Conservation (phyloP, 2,797 vertebrate species). For the Moxostoma hubbsi region DNA sequence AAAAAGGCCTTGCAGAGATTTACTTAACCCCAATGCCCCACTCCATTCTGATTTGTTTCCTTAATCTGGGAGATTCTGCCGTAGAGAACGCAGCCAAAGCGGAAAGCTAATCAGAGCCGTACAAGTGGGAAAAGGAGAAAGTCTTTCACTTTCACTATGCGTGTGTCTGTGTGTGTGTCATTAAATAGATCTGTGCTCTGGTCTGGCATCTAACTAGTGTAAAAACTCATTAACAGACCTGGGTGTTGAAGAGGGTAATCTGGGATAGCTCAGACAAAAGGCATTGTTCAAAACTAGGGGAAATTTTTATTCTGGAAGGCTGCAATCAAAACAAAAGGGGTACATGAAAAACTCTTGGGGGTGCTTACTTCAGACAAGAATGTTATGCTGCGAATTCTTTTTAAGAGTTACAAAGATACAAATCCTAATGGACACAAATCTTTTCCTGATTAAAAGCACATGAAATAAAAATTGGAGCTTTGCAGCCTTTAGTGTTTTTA, state of each 20-base stretch:
- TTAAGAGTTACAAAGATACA: background rate
- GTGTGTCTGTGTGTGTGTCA: conserved; percentile 24
- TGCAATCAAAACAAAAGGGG: conserved; percentile 9
- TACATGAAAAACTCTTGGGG: background rate
- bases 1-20: conserved; percentile 61
- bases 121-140: conserved; percentile 33
- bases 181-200: conserved; percentile 44
- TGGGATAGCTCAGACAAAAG: conserved; percentile 72
- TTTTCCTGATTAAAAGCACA: background rate
- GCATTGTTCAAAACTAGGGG: conserved; percentile 66
- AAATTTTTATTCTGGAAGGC: conserved; percentile 24
- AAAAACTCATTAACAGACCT: conserved; percentile 75
- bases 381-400: background rate
- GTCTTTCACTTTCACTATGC: background rate
- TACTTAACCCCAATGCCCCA: conserved; percentile 58
- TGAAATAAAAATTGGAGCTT: too few relatives aligned
- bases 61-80: conserved; percentile 42
- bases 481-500: too few relatives aligned
- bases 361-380: background rate
- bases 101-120: conserved; percentile 51
- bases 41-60: conserved; percentile 45
- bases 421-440: background rate
- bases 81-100: conserved; percentile 33
- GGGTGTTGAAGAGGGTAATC: conserved; percentile 72
- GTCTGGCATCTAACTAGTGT: conserved; percentile 63